These are phyloP conservation scores for Syrphus vitripennis DNA, from an alignment of 2,888 invertebrate genomes.

Conservation along the genomic window DNA sequence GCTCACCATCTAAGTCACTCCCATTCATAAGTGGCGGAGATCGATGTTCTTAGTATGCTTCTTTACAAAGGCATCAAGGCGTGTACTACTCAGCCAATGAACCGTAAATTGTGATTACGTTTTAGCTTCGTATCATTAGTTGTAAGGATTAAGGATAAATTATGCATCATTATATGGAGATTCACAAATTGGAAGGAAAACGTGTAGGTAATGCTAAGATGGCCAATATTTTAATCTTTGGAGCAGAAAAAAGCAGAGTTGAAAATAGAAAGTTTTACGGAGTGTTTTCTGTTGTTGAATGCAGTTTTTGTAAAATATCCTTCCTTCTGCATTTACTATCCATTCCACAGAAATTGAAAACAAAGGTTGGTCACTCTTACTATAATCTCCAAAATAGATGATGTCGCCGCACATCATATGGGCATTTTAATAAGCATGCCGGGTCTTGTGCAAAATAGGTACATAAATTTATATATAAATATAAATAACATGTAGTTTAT, in stretches of 20 bases:
- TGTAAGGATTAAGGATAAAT: constrained; percentile 26
- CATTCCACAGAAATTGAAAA: neutral
- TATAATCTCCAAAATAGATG: neutral
- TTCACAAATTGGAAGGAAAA: neutral
- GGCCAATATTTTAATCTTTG: neutral
- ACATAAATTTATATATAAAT: too few species aligned
- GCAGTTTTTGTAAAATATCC: neutral
- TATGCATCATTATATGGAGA: neutral
- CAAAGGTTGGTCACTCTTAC: neutral
- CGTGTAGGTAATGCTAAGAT: neutral
- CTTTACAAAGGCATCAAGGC: constrained; percentile 2
- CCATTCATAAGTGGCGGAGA: constrained; percentile 81
- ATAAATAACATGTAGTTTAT: too few species aligned
- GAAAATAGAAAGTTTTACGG: neutral
- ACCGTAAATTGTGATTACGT: constrained; percentile 59
- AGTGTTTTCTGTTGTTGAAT: neutral
- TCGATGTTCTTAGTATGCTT: constrained; percentile 38
- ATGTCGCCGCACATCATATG: neutral
- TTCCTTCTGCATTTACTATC: neutral
- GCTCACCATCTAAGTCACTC: constrained; percentile 85
- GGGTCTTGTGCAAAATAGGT: constrained; percentile 44
- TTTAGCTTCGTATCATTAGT: constrained; percentile 49
- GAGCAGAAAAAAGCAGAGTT: neutral
- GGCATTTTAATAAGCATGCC: neutral
- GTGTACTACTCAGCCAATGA: constrained; percentile 35